A percentile compares a stretch with the other conserved stretches of the same genome.
These are phyloP conservation scores for Silurus meridionalis DNA, from an alignment of 2,113 vertebrate genomes.

Conservation along the genomic window DNA sequence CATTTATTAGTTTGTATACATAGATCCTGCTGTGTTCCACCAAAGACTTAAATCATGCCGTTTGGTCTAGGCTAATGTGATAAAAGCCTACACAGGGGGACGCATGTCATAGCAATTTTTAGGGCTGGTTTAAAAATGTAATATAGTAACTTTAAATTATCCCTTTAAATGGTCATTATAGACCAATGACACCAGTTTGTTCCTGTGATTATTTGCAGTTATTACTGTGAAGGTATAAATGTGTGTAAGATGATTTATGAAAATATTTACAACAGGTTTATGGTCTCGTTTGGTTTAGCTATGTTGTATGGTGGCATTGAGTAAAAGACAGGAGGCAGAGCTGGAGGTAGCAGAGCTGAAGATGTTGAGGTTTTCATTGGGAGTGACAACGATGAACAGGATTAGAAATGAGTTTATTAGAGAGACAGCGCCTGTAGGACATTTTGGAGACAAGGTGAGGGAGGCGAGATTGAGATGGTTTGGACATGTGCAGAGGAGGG, in stretches of 20 bases:
- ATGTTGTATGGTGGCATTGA: no score
- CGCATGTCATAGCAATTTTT: no score
- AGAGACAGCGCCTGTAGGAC: no score
- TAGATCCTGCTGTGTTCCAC: background rate
- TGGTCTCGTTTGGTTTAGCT: background rate
- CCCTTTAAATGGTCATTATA: background rate
- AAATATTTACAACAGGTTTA: background rate
- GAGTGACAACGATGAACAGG: no score
- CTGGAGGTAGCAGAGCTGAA: no score
- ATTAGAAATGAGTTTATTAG: no score
- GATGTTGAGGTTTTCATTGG: no score
- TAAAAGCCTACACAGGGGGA: background rate
- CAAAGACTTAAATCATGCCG: background rate
- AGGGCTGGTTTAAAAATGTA: background rate
- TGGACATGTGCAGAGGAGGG: no score
- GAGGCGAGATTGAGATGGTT: no score
- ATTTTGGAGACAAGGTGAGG: no score
- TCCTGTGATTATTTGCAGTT: background rate
- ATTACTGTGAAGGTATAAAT: background rate
- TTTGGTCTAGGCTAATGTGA: background rate
- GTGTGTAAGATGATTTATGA: background rate
- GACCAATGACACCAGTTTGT: background rate
- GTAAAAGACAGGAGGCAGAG: no score
- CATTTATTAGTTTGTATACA: background rate
- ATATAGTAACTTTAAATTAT: background rate